Percentiles rank a stretch among this genome's conserved stretches.
phyloP scores from a whole-genome alignment of 2,888 invertebrate genomes.

The Drosophila atroscutellata region DNA sequence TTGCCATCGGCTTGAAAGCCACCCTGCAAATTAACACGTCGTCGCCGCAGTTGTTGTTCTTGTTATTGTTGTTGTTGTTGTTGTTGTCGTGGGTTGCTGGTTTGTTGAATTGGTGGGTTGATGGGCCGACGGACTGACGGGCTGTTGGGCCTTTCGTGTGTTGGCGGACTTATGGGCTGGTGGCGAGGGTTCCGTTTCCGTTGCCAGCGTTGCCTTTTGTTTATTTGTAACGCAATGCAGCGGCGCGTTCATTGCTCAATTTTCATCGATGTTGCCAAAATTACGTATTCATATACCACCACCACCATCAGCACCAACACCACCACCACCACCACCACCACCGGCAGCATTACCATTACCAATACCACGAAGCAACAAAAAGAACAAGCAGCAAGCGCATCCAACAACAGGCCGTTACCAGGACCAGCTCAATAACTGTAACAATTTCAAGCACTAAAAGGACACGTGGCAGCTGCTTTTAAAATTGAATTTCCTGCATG shows the following conservation, averaged over 20 bases:
- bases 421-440: constrained; percentile 71
- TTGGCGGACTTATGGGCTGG: constrained; percentile 2
- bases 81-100: constrained; percentile 34
- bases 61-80: constrained; percentile 15
- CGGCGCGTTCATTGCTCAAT: constrained; percentile 75
- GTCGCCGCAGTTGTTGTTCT: constrained; percentile 29
- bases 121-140: not conserved
- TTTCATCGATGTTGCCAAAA: constrained; percentile 64
- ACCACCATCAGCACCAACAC: constrained; percentile 38
- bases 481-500: constrained; percentile 85
- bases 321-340: constrained; percentile 35
- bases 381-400: constrained; percentile 15
- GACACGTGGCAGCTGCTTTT: constrained; percentile 85
- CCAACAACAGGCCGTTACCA: constrained; percentile 24
- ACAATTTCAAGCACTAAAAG: constrained; percentile 83
- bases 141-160: constrained; percentile 7
- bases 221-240: constrained; percentile 75
- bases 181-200: constrained; percentile 73
- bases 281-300: constrained; percentile 69
- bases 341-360: constrained; percentile 44
- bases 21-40: constrained; percentile 75
- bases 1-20: constrained; percentile 36
- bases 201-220: constrained; percentile 62
- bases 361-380: constrained; percentile 44
- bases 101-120: constrained; percentile 43